Evolutionary conservation across 53 echinoderm and acorn worm genomes (phyloP), one percentile per base, ranked within the genome.

Genomic region (Actinopyga echinites): DNA sequence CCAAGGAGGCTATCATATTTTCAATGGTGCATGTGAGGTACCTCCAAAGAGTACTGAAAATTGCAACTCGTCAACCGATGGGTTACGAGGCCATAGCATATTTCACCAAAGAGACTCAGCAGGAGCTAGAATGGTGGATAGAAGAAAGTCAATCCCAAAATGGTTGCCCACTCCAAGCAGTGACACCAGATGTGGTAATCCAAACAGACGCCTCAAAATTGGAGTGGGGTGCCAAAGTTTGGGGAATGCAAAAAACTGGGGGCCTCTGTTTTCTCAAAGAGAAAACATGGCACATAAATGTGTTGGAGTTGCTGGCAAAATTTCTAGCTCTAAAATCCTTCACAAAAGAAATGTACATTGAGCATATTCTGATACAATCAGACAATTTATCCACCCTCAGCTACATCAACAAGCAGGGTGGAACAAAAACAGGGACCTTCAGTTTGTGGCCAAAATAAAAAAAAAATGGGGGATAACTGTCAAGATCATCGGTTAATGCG

Each of bases 11-110:
- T 42, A 24, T 73, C 38, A 71, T 24, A 40, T 71, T 40, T 10
- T 71, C 73, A 38, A 71, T 71, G 73, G 73, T 13, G 17, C 73
- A 71, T 71, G 38, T 38, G 44, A 71, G n/a, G n/a, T n/a, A n/a
- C n/a, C n/a, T n/a, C n/a, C n/a, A n/a, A n/a, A n/a, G n/a, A n/a
- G n/a, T n/a, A 40, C 23, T 38, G 44, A 43, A 37, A 15, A 19
- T 20, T 12, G 73, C 73, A 40, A 38, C 40, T n/a, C 38, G 40
- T 12, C 19, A n/a, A 7, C 73, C 73, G 8, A 17, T 2, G 42
- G 73, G 42, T 37, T 71, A 32, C 73, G 44, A 71, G 40, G 38
- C 73, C 31, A 9, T 20, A 24, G 17, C 44, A 15, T 0, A 40
- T 19, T 20, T 71, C 20, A 13, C 31, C 17, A 20, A 13, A 43